A percentile compares a stretch with the other conserved stretches of the same genome.
Evolutionary conservation across 2,888 invertebrate genomes (phyloP).

Genomic region (Cephus rjabovi): DNA sequence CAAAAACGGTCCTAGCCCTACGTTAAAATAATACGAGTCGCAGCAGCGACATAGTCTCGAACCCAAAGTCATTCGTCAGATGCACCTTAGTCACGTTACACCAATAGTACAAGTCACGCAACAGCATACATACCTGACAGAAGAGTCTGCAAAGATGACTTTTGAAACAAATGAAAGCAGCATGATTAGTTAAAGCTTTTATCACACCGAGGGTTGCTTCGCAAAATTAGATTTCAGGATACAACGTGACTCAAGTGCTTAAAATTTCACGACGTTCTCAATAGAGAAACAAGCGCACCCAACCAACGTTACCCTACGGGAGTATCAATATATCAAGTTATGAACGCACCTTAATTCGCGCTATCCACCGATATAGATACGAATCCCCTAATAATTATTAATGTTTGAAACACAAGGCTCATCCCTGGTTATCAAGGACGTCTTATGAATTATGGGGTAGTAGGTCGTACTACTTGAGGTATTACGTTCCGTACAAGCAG

Average conservation of each 20-base stretch:
- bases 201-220: neutral
- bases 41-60: neutral
- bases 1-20: neutral
- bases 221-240: neutral
- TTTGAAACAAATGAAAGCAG: neutral
- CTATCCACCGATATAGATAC: neutral
- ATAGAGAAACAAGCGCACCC: neutral
- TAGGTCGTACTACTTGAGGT: neutral
- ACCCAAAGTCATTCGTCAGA: neutral
- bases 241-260: neutral
- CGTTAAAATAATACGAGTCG: neutral
- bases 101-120: neutral
- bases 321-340: neutral
- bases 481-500: neutral
- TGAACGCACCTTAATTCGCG: neutral
- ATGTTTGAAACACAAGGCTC: neutral
- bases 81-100: neutral
- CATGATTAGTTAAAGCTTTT: neutral
- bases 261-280: neutral
- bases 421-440: neutral
- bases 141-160: neutral
- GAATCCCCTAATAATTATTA: neutral
- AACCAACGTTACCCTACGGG: neutral
- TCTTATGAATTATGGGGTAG: neutral
- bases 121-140: neutral